Base-by-base conservation (phyloP, 2,113 vertebrate species). In the Acinonyx jubatus region DNA sequence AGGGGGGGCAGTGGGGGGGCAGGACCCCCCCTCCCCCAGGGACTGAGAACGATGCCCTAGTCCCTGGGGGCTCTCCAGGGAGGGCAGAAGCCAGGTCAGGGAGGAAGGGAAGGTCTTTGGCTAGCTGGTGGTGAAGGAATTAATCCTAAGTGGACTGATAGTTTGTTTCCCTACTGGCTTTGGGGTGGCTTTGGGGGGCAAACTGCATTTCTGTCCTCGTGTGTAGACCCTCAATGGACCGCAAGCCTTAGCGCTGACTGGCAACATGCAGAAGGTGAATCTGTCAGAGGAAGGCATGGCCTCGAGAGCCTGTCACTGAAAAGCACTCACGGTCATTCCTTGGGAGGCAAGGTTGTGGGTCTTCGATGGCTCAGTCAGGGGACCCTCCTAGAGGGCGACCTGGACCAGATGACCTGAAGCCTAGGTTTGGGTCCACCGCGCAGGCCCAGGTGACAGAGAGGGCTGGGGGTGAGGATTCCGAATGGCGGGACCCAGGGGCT, bases 341-440 rank as follows among this genome's bases (percentile, higher is more conserved):
- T 4, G 11, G 41, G 14, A n/a, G 36, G 29, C n/a, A 19, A 29
- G 19, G 27, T 31, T 5, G 4, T 14, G 15, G 33, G 50, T 96
- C 55, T 55, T 78, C 38, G 23, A 14, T 23, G 38, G 27, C 50
- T 71, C 25, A n/a, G 36, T 15, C 14, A 23, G 29, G 85, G 19
- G 12, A 61, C 2, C 57, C 57, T 48, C 63, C 82, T 19, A 0
- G 23, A 66, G 36, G 10, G 1, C 1, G 2, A 63, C 1, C n/a
- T 55, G 36, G 27, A 33, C 41, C 14, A 9, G 33, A 38, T 66
- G 41, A 55, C 23, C 71, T 18, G 41, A 61, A n/a, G 52, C 9
- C 21, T 69, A 48, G 57, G 61, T 21, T 1, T 33, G 31, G 11
- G n/a, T 65, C n/a, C 45, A 12, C 2, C 2, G 57, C 0, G 1